These are phyloP conservation scores for Oreochromis niloticus DNA, from an alignment of 2,113 vertebrate genomes.

Conservation along the genomic window DNA sequence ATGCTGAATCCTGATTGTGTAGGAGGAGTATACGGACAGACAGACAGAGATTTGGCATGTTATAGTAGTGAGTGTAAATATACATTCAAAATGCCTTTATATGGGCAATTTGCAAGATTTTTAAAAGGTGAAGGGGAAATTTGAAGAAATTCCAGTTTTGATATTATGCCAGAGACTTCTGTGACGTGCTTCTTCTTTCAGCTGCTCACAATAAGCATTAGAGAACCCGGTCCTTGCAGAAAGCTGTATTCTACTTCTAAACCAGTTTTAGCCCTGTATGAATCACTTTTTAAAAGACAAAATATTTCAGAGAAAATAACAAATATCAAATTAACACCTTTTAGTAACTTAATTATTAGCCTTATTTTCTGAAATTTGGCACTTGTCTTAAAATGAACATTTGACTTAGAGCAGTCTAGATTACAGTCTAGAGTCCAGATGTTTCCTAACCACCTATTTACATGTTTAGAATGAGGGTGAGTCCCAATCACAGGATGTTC, in stretches of 20 bases:
- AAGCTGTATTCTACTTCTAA: not conserved
- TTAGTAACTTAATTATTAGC: not conserved
- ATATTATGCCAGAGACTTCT: not conserved
- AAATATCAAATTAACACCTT: not conserved
- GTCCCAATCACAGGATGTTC: not conserved
- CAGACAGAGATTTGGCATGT: not conserved
- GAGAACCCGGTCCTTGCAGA: not conserved
- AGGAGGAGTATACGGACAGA: not conserved
- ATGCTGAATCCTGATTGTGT: not conserved
- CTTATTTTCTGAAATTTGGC: not conserved
- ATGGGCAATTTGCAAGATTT: not conserved
- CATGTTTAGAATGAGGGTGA: not conserved
- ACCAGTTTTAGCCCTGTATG: not conserved
- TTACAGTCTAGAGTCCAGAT: not conserved
- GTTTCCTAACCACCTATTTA: not conserved
- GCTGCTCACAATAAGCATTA: not conserved
- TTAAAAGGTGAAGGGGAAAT: not conserved
- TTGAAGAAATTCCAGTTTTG: not conserved
- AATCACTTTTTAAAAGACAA: not conserved
- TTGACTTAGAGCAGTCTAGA: not conserved
- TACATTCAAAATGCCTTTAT: not conserved
- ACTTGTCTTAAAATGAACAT: no score
- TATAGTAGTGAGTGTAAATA: not conserved
- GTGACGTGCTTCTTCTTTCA: not conserved
- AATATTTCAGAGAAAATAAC: not conserved